Evolutionary conservation across 2,888 invertebrate species (phyloP), one percentile per base, ranked within the genome.

Genomic region (Micoletzkya japonica): DNA sequence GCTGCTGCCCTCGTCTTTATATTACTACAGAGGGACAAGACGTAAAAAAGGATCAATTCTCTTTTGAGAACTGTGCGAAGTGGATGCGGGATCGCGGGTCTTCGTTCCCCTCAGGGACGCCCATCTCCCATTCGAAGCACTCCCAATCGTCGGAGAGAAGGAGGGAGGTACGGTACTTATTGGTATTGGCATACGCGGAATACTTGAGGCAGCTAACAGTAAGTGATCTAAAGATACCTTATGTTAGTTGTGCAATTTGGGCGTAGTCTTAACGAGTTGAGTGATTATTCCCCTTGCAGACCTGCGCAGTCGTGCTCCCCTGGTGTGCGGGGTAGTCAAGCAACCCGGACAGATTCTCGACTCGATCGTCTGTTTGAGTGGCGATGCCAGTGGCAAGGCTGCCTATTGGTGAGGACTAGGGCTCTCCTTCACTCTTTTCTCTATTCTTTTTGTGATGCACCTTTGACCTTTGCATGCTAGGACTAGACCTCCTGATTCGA

Each of bases 81-180:
- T 72, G 6, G 73, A 71, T 37, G 52, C 73, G 2, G 52, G 54
- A 1, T 66, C 64, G 36, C 54, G 64, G 20, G 54, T 66, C 4
- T 59, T 68, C 34, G 44, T 57, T 58, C 59, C 68, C 14, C 37
- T 68, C 0, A 26, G 56, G 34, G 37, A 71, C 58, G 71, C 73
- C 10, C 73, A 71, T 68, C 64, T 52, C 50, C 26, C 54, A 7
- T 73, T 73, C 58, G 39, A 57, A 30, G 58, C 68, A 14, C 30
- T 71, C 28, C 73, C 73, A 10, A 36, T 58, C 10, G 58, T 64
- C 6, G 34, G 32, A 14, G 73, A 73, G 39, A 61, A 63, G 57
- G 70, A 66, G 26, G 54, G 26, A 54, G 54, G 64, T 66, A 66
- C 50, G 26, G 26, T 54, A 54, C 10, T 32, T 7, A n/a, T n/a